phyloP scores from a whole-genome alignment of 2,888 invertebrate genomes.

The Troides oblongomaculatus region DNA sequence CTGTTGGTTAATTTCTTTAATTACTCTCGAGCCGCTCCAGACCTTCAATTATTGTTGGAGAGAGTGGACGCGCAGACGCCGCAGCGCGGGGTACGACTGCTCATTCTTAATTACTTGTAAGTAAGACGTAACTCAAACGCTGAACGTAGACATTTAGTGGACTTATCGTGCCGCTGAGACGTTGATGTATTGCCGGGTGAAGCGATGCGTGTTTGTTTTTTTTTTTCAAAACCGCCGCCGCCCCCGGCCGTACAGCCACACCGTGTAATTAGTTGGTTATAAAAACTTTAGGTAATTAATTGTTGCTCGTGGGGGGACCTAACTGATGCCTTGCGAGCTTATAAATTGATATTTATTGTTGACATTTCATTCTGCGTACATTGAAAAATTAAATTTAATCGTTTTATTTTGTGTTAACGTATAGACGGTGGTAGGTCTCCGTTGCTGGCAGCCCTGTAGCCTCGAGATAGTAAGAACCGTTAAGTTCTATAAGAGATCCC shows the following conservation, averaged over 20 bases:
- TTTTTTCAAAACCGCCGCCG: conserved; percentile 52
- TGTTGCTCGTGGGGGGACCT: conserved; percentile 48
- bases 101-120: conserved; percentile 76
- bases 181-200: conserved; percentile 67
- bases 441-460: too few species aligned
- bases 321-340: conserved; percentile 51
- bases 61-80: conserved; percentile 59
- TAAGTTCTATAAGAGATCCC: too few species aligned
- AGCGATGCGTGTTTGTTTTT: conserved; percentile 52
- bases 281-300: conserved; percentile 74
- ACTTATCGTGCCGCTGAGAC: conserved; percentile 61
- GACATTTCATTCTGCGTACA: conserved; percentile 63
- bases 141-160: conserved; percentile 70
- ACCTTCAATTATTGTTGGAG: conserved; percentile 67
- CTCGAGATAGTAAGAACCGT: too few species aligned
- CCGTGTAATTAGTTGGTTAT: conserved; percentile 69
- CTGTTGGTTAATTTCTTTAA: conserved; percentile 70
- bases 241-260: conserved; percentile 49
- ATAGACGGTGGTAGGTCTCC: too few species aligned
- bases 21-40: conserved; percentile 56
- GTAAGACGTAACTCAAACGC: conserved; percentile 73
- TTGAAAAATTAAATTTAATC: not conserved
- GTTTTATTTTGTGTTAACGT: too few species aligned
- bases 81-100: conserved; percentile 59
- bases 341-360: conserved; percentile 72